Conservation (phyloP, 2,797 vertebrate genomes). For the Esox lucius region DNA sequence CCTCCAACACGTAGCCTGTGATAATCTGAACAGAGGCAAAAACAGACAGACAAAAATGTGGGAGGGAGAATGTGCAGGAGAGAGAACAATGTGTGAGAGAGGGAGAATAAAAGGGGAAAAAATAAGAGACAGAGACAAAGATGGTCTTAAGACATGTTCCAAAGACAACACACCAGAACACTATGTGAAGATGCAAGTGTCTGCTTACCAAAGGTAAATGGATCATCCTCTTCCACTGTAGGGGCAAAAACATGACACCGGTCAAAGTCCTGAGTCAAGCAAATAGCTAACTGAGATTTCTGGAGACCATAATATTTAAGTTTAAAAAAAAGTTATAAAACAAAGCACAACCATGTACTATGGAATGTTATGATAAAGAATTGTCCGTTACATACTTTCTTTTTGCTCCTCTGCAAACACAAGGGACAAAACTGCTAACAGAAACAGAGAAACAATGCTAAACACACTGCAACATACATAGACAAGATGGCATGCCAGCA, state of each 20-base stretch:
- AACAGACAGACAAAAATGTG: constrained; percentile 15
- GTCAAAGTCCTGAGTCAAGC: neutral
- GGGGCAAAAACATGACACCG: neutral
- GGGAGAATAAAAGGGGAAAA: constrained; percentile 6
- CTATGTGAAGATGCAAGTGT: neutral
- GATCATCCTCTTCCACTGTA: constrained; percentile 5
- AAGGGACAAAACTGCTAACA: constrained; percentile 1
- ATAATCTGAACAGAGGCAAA: constrained; percentile 66
- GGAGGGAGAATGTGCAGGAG: neutral
- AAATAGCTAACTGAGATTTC: neutral
- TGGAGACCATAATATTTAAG: neutral
- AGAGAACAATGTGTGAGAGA: neutral
- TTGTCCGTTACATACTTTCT: neutral
- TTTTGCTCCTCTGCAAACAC: constrained; percentile 10
- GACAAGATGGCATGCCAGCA: constrained; percentile 6
- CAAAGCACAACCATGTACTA: neutral
- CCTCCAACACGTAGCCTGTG: constrained; percentile 78
- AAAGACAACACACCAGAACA: neutral
- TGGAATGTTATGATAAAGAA: neutral
- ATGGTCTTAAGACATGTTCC: neutral
- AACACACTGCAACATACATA: neutral
- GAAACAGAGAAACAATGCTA: constrained; percentile 1
- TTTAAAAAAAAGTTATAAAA: neutral
- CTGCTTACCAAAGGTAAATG: constrained; percentile 15
- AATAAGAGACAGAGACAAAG: no score